Evolutionary conservation across 1,140 invertebrate genomes (phyloP), one percentile per base, ranked within the genome.

Genomic region (Plectrocnemia conspersa): DNA sequence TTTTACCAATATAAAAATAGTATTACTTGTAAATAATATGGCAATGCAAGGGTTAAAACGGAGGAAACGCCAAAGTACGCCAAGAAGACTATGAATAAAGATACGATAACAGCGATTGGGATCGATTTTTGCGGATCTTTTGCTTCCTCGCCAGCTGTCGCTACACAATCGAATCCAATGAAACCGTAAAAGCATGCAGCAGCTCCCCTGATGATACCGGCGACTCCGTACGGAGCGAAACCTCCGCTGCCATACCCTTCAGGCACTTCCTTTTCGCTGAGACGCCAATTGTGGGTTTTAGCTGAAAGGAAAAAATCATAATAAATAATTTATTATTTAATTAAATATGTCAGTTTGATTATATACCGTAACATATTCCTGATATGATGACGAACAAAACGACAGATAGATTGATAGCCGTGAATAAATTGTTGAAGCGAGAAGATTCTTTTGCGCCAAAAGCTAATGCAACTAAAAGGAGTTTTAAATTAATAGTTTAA

Each of bases 101-200:
- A 93, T 0, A 85, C 73, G 9, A 93, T 82, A 50, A 96, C 93
- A 15, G 89, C 84, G 48, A 96, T 83, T 0, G 93, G 93, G 47
- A 97, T 94, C 4, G 84, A 82, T 71, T 84, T 86, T 70, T 93
- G 85, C 0, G 93, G 92, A 65, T 91, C 86, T 62, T 86, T 85
- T 0, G 90, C 92, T 72, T 95, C 91, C 71, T 95, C 84, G 1
- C 82, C 79, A 0, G 82, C 84, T 0, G 90, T 92, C 1, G 91
- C 91, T 56, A 95, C 88, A 64, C 85, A 88, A 72, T 94, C 91
- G 65, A 93, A 93, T 1, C 90, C 90, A 59, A 93, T 89, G 62
- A 93, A 94, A 7, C 88, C 91, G 68, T 91, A 95, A 67, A 95
- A 95, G 69, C 91, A 94, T 7, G 84, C 88, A 0, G 90, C 90